Base-by-base conservation (phyloP, 2,797 vertebrate genomes). In the Botia kubotai region DNA sequence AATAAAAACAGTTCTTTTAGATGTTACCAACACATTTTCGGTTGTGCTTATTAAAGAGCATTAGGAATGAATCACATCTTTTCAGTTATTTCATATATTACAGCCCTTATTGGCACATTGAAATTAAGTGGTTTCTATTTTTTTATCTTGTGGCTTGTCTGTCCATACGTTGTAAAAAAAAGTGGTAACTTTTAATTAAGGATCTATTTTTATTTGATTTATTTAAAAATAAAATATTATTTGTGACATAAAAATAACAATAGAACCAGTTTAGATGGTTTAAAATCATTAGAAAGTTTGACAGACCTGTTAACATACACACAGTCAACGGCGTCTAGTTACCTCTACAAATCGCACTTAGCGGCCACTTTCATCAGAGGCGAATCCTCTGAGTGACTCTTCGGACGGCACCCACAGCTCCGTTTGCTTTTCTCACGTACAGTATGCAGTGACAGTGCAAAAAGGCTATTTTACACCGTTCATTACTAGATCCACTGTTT, bases 361-460 rank as follows among this genome's bases (percentile, higher is more conserved):
- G 84, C 77, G 53, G 74, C 21, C 74, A 85, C 73, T 60, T 77
- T 74, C 81, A 84, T 86, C 78, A 80, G 80, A 52, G 46, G 57
- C 77, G 81, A 26, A 26, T 26, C 23, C 23, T 26, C 23, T 26
- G 23, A 36, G 33, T 48, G 72, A 66, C 71, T 77, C 23, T 82
- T 75, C 68, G 7, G 36, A 72, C 21, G 16, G 60, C 17, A 72
- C 53, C 43, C 58, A 26, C 66, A 50, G 71, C 58, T 79, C 77
- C 60, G 70, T 71, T 69, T 69, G 85, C 69, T 16, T 26, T 77
- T 79, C 63, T 16, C 10, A 19, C 74, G 80, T 82, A 73, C 75
- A 69, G 71, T 85, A 88, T 88, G 90, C 90, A 76, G 60, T 72
- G 72, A 81, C 53, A 43, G 55, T 19, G 63, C 67, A 76, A 69